Percentiles rank a stretch among this genome's conserved stretches.
Conservation (phyloP, 1,140 invertebrate species). For the Musca vetustissima region DNA sequence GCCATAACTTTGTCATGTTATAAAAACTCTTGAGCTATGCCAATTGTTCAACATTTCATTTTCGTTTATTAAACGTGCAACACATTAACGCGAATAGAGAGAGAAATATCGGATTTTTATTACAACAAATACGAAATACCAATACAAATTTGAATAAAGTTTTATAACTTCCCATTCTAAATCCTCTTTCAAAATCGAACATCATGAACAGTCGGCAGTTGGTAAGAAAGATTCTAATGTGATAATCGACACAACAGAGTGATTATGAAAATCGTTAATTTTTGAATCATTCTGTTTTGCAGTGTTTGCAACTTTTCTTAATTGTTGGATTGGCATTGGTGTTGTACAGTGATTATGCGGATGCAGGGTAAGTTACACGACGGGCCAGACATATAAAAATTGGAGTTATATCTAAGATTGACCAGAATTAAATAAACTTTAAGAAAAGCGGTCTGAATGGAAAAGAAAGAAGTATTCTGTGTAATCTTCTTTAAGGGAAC, state of each 20-base stretch:
- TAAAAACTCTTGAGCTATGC: no score
- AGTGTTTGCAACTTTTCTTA: conserved; percentile 1
- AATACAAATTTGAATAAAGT: conserved; percentile 1
- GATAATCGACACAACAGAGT: not conserved
- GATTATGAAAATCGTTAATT: no score
- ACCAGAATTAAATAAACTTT: not conserved
- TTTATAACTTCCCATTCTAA: not conserved
- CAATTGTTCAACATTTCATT: no score
- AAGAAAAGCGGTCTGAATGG: no score
- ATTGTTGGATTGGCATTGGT: not conserved
- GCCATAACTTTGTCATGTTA: no score
- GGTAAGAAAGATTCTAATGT: not conserved
- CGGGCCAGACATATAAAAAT: not conserved
- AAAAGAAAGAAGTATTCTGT: not conserved
- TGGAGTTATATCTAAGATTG: not conserved
- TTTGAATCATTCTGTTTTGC: no score
- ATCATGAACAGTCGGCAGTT: not conserved
- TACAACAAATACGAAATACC: no score
- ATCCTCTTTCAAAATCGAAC: not conserved
- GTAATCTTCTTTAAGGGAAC: no score
- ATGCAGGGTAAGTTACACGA: not conserved
- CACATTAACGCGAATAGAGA: no score
- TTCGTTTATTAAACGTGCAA: no score
- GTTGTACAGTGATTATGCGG: not conserved
- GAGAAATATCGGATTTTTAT: no score